Evolutionary conservation across 1,140 invertebrate genomes (phyloP), one percentile per base, ranked within the genome.

Genomic region (Dryas iulia): DNA sequence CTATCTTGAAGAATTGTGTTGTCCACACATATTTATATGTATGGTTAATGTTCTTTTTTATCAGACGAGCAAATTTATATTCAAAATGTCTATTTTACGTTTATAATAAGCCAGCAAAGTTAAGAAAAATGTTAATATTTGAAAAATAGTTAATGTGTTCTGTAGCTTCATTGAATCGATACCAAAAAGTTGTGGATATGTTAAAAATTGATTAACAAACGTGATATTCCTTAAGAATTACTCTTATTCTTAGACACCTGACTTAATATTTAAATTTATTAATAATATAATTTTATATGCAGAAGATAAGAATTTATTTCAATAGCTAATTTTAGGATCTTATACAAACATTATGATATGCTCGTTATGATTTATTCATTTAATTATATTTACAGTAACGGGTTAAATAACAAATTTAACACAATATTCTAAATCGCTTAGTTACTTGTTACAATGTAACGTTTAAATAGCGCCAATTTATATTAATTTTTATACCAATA

Each of bases 321-420:
- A 78, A 74, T 74, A 79, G 68, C 79, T 82, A 81, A 78, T 77
- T 72, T 68, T 81, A 79, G 79, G 81, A 83, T 81, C 79, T 74
- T 77, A 74, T 71, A 78, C 81, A 72, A 79, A 79, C 71, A 77
- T 69, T 47, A 74, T 87, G 86, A 90, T 90, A 87, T 90, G 84
- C 81, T 78, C 73, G 69, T 78, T 71, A 31, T 60, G 57, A 76
- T 72, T 64, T 71, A 77, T 72, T 64, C 70, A 77, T 77, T 78
- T 86, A 89, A 84, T 63, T 87, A 89, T 84, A 87, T 56, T 77
- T 78, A 80, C 79, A 80, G 76, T 47, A 35, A 35, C 33, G 33
- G 5, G 30, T 35, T n/a, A 21, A 47, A 47, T 84, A 87, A 86
- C 79, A 82, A 82, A 78, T 83, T 82, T 80, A 84, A 87, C 78